These are phyloP conservation scores for Tetragnatha montana DNA, from an alignment of 2,888 invertebrate species.

Conservation along the genomic window DNA sequence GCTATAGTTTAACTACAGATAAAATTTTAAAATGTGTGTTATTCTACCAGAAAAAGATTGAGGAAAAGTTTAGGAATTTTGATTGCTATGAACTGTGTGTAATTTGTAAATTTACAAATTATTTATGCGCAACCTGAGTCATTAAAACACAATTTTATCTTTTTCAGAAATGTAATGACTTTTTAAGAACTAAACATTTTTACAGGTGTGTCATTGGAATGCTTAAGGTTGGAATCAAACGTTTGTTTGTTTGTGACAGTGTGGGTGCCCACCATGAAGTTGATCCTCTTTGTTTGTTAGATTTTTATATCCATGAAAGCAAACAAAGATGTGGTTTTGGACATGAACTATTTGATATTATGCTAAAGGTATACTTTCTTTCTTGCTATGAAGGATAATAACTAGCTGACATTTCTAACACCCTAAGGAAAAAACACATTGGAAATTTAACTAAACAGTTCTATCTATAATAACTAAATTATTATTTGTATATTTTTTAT, in stretches of 20 bases:
- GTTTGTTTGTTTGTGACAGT: constrained; percentile 83
- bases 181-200: constrained; percentile 76
- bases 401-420: too few relatives aligned
- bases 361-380: constrained; percentile 83
- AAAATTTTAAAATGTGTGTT: neutral
- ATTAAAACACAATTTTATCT: neutral
- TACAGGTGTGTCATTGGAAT: constrained; percentile 82
- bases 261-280: constrained; percentile 82
- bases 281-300: constrained; percentile 90
- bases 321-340: constrained; percentile 91
- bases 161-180: neutral
- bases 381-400: too few relatives aligned
- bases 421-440: too few relatives aligned
- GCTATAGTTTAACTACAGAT: neutral
- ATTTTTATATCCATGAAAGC: constrained; percentile 91
- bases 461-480: too few relatives aligned
- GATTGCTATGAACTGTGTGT: neutral
- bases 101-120: too few relatives aligned
- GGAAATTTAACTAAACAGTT: too few relatives aligned
- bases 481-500: too few relatives aligned
- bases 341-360: constrained; percentile 87
- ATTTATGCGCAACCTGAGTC: too few relatives aligned
- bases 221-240: constrained; percentile 92
- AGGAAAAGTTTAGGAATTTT: neutral
- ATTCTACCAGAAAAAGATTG: too few relatives aligned